Conservation (phyloP, 2,113 vertebrate species). For the Crotophaga sulcirostris region DNA sequence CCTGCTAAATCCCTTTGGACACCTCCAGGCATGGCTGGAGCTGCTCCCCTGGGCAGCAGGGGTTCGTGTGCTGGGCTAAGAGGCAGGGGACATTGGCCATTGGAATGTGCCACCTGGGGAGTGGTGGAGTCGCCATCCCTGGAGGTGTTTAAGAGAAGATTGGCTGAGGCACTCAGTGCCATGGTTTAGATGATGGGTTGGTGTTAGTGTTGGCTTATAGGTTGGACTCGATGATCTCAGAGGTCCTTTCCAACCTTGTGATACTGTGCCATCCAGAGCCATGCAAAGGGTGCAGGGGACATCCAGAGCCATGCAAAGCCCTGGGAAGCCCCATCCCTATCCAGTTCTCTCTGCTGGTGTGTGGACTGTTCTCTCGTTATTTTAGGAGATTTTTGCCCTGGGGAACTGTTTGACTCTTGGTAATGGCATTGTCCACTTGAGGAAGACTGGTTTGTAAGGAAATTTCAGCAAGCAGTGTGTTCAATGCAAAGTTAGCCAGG, state of each 20-base stretch:
- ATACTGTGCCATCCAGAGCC: too few species aligned
- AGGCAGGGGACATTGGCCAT: too few species aligned
- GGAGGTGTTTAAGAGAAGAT: too few species aligned
- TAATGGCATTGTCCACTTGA: fast-evolving
- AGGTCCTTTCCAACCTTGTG: too few species aligned
- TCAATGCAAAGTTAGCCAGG: neutral
- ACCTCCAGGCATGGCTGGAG: fast-evolving
- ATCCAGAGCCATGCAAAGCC: neutral
- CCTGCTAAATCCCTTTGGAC: fast-evolving
- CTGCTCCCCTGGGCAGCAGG: fast-evolving
- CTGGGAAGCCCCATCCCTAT: fast-evolving
- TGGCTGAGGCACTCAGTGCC: too few species aligned
- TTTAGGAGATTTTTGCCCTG: neutral
- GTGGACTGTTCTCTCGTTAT: neutral
- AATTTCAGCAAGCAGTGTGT: neutral
- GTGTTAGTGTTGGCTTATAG: too few species aligned
- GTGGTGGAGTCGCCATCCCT: too few species aligned
- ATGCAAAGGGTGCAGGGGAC: too few species aligned
- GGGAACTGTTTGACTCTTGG: neutral
- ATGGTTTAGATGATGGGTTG: too few species aligned
- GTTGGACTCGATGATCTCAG: too few species aligned
- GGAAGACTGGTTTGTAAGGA: neutral
- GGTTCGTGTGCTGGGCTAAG: too few species aligned
- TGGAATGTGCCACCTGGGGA: too few species aligned
- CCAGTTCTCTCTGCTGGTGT: neutral